A percentile compares a stretch with the other conserved stretches of the same genome.
Evolutionary conservation across 2,113 vertebrate genomes (phyloP).

Genomic region (Noctilio leporinus): DNA sequence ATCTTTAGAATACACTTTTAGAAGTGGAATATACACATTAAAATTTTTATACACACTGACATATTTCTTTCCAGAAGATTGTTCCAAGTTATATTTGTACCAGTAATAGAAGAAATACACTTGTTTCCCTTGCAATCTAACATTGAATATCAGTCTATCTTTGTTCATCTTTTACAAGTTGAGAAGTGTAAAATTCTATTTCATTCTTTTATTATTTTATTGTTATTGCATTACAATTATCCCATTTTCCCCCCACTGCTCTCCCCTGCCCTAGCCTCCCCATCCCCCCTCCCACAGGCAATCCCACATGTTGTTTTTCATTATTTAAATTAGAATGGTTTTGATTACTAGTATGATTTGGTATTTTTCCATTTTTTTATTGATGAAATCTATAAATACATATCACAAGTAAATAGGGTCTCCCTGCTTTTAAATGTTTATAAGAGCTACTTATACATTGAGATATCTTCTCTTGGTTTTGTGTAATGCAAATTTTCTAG

Average conservation of each 20-base stretch:
- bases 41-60: background rate
- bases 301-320: too few species aligned
- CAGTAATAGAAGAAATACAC: background rate
- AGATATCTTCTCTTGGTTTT: background rate
- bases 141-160: background rate
- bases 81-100: conserved; percentile 1
- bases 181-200: background rate
- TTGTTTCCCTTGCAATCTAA: background rate
- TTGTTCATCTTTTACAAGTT: background rate
- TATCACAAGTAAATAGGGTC: background rate
- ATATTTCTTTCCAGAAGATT: background rate
- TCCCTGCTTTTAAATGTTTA: background rate
- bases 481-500: background rate
- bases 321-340: conserved; percentile 30
- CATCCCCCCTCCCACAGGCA: too few species aligned
- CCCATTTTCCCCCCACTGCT: too few species aligned
- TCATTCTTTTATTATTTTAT: too few species aligned
- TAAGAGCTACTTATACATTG: background rate
- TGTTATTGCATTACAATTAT: too few species aligned
- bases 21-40: background rate
- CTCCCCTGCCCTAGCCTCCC: too few species aligned
- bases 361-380: background rate
- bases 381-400: background rate
- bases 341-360: background rate
- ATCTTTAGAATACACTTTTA: conserved; percentile 21